Conservation (phyloP, 2,113 vertebrate genomes). For the Rattus rattus region DNA sequence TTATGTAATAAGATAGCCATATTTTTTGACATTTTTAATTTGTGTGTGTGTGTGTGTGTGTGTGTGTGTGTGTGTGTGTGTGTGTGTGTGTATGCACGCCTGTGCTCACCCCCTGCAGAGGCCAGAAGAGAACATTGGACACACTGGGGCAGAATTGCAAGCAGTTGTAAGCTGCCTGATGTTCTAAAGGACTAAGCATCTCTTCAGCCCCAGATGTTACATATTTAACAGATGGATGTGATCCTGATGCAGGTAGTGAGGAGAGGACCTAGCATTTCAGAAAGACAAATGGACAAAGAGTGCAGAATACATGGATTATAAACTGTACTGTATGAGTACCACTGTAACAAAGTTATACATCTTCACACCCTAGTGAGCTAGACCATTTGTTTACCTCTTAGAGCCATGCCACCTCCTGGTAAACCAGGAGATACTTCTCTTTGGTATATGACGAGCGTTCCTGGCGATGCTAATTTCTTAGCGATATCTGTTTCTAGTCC, state of each 20-base stretch:
- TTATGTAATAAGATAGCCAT: background rate
- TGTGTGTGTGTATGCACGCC: no score
- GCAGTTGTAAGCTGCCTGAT: background rate
- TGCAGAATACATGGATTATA: background rate
- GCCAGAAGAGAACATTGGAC: background rate
- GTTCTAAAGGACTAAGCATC: background rate
- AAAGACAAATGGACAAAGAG: background rate
- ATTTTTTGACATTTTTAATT: background rate
- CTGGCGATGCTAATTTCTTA: background rate
- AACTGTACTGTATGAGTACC: background rate
- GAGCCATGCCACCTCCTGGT: background rate
- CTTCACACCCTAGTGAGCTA: background rate
- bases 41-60: background rate
- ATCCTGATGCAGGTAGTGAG: background rate
- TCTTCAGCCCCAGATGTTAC: background rate
- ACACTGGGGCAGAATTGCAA: background rate
- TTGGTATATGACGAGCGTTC: background rate
- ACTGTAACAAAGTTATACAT: background rate
- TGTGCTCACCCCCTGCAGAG: background rate
- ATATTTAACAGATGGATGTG: background rate
- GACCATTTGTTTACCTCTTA: background rate
- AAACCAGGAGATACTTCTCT: background rate
- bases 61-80: background rate
- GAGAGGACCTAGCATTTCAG: background rate
- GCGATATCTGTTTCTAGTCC: background rate